Conservation (phyloP, 2,888 invertebrate species). For the Netelia melanura region DNA sequence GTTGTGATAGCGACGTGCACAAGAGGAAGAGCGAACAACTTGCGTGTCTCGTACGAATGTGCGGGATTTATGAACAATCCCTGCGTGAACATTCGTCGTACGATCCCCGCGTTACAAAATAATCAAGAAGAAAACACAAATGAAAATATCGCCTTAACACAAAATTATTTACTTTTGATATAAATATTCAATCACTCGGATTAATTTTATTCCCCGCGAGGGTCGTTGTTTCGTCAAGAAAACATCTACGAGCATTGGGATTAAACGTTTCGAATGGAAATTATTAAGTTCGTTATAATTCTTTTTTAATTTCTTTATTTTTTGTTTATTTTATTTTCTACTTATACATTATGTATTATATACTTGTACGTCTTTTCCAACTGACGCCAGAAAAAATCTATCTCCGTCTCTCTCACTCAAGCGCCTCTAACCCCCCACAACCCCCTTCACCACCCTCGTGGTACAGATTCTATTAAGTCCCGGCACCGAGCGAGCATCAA, state of each 20-base stretch:
- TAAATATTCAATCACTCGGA: no score
- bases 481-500: constrained; percentile 55
- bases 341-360: neutral
- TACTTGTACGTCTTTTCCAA: neutral
- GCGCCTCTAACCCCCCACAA: constrained; percentile 3
- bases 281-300: neutral
- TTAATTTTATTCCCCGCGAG: neutral
- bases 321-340: neutral
- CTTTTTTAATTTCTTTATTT: neutral
- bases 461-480: constrained; percentile 64
- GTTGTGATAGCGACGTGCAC: constrained; percentile 58
- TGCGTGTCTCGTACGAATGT: neutral
- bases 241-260: no score
- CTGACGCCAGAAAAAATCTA: neutral
- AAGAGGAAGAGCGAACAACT: constrained; percentile 22
- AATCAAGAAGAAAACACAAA: no score
- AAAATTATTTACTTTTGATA: no score
- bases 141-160: no score
- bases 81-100: neutral
- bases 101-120: no score
- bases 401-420: neutral
- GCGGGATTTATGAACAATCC: neutral
- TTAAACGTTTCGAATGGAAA: no score
- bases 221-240: neutral
- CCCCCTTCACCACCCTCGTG: neutral